Base-by-base conservation (phyloP, 2,888 invertebrate genomes). In the Exocentrus adspersus region DNA sequence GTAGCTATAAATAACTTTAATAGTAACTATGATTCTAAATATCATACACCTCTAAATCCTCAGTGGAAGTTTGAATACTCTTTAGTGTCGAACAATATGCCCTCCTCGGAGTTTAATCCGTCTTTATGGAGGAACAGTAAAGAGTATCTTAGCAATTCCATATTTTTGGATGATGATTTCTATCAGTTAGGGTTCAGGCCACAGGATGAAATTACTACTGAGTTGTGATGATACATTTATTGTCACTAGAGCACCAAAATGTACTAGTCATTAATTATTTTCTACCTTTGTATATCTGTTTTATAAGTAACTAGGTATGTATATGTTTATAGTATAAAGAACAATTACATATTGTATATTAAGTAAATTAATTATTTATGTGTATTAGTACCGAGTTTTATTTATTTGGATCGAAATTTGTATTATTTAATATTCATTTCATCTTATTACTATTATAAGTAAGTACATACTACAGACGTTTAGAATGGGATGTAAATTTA, bases 181-280 rank as follows among this genome's bases (percentile, higher is more conserved):
- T 90, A 91, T 75, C 91, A 92, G 79, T 87, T 94, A 81, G 92
- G 93, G 62, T 92, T 92, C 81, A 86, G 94, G 76, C 94, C 94
- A 51, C 94, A 94, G 84, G 94, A 94, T 83, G 93, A 94, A 84
- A 91, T 93, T 74, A 93, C 93, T 77, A 93, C 93, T 76, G 93
- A 93, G 86, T 87, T 93, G 82, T 93, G 85, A 82, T 42, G 21
- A 51, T 41, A 6, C 20, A n/a, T n/a, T 57, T 43, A 2, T 37
- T 16, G 51, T 45, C 45, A 30, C 57, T 30, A 20, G 46, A n/a
- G 19, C 56, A 65, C 63, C 68, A 64, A 64, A 65, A 64, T 57
- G 65, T 68, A 59, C 68, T 68, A 68, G 68, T 68, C 68, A 68
- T 20, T 62, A 56, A 57, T 59, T 65, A 57, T 66, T 68, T 67